These are phyloP conservation scores for Lanistes nyassanus DNA, from an alignment of 1,140 invertebrate species.

Conservation along the genomic window DNA sequence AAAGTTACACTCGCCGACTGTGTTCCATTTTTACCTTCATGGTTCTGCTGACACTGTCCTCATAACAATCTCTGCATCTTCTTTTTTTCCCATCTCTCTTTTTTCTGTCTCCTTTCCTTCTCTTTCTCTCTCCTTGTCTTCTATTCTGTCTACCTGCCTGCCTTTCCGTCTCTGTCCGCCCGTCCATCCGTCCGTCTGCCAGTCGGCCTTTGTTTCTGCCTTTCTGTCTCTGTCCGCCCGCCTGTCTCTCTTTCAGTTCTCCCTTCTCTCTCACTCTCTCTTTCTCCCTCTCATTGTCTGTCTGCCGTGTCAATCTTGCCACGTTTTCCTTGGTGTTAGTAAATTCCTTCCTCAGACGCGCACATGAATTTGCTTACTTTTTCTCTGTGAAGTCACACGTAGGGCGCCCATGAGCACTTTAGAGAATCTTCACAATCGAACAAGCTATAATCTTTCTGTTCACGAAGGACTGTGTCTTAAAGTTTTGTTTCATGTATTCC, in stretches of 20 bases:
- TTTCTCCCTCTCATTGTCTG: conserved; percentile 5
- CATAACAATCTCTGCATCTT: background rate
- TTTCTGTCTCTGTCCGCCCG: background rate
- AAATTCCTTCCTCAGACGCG: no score
- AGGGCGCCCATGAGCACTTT: no score
- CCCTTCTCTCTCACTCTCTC: background rate
- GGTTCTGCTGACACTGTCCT: background rate
- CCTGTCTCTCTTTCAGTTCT: background rate
- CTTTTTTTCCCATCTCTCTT: background rate
- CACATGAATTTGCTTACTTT: no score
- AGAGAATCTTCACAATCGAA: no score
- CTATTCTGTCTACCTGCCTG: background rate
- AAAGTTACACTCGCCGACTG: no score
- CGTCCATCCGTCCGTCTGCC: background rate
- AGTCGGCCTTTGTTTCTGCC: background rate
- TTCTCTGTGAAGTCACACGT: no score
- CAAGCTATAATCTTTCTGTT: no score
- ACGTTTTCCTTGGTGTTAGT: no score
- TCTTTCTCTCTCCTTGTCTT: background rate
- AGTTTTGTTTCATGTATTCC: no score
- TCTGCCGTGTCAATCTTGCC: no score
- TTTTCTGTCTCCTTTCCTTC: background rate
- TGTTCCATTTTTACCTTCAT: background rate
- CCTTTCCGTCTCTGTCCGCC: background rate
- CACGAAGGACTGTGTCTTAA: no score